Evolutionary conservation across 23 tunicate genomes (phyloP).

Genomic region (Styela plicata): DNA sequence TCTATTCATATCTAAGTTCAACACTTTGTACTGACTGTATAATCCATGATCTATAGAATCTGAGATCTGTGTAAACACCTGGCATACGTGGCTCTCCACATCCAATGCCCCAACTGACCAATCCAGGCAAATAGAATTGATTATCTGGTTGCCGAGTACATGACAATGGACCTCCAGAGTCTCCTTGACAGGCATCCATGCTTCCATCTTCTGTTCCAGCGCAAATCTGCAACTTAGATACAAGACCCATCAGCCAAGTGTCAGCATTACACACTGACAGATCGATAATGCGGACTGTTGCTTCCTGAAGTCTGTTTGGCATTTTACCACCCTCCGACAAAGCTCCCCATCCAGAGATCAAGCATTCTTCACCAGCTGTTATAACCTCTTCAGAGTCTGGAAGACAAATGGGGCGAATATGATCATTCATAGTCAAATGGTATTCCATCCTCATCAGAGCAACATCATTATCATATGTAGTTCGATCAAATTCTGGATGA

Average conservation of each 20-base stretch:
- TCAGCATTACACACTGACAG: slow-evolving; percentile 49
- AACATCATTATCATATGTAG: slow-evolving; percentile 67
- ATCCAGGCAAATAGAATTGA: slow-evolving; percentile 40
- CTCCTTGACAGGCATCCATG: slow-evolving; percentile 91
- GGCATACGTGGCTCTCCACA: slow-evolving; percentile 88
- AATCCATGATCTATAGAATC: slow-evolving; percentile 47
- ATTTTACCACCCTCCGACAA: slow-evolving; percentile 34
- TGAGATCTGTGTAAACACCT: slow-evolving; percentile 75
- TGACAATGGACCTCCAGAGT: slow-evolving; percentile 91
- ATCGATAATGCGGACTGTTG: slow-evolving; percentile 43
- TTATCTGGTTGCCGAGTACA: slow-evolving; percentile 29
- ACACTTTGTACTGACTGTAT: not conserved
- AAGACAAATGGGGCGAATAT: slow-evolving; percentile 43
- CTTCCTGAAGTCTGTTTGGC: slow-evolving; percentile 34
- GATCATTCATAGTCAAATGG: slow-evolving; percentile 21
- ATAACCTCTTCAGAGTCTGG: slow-evolving; percentile 25
- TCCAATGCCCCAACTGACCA: slow-evolving; percentile 97
- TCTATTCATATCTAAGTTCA: not conserved
- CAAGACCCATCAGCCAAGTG: slow-evolving; percentile 73
- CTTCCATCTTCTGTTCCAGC: slow-evolving; percentile 81
- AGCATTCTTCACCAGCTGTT: slow-evolving; percentile 28
- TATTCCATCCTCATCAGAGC: slow-evolving; percentile 56
- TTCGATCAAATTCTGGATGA: slow-evolving; percentile 38
- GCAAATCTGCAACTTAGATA: slow-evolving; percentile 51
- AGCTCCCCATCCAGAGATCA: slow-evolving; percentile 86